Base-by-base conservation (phyloP, 2,888 invertebrate genomes). In the Atethmia centrago region DNA sequence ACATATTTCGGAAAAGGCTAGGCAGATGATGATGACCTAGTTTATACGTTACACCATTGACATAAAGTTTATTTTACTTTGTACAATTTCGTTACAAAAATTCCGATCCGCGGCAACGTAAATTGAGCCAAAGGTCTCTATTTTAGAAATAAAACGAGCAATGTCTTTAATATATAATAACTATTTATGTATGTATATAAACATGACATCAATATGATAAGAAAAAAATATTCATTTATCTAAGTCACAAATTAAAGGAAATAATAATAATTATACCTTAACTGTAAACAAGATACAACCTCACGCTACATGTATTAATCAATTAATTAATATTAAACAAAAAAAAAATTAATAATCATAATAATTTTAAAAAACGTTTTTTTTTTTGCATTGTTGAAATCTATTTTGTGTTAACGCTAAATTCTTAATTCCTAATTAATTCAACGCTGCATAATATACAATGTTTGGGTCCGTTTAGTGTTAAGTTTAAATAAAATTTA, bases 141-240 rank as follows among this genome's bases (percentile, higher is more conserved):
- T 68, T 69, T 58, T 79, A 80, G 56, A 88, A 95, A 95, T 95
- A 91, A 95, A 95, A 95, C 95, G 69, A 95, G 85, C 84, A 85
- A 92, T 93, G 77, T 87, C 74, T 87, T 87, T 94, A 95, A 95
- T 95, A 95, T 95, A 96, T 95, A 95, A 95, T 96, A 96, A 96
- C 96, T 96, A 96, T 96, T 95, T 95, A 96, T 95, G 94, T 95
- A 96, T 95, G 94, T 96, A 95, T 96, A 96, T 95, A 96, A 96
- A 96, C 96, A 95, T 95, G 95, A 96, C 95, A 96, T 95, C 91
- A 79, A 87, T 87, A 82, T 77, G 92, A 95, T 93, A 94, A 93
- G 95, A 95, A 95, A 95, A 89, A 95, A 95, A 94, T 84, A 87
- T 94, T 93, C 94, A 94, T 95, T 95, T 92, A 95, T 95, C 95